These are phyloP conservation scores for Xenus cinereus DNA, from an alignment of 2,113 vertebrate genomes.

Conservation along the genomic window DNA sequence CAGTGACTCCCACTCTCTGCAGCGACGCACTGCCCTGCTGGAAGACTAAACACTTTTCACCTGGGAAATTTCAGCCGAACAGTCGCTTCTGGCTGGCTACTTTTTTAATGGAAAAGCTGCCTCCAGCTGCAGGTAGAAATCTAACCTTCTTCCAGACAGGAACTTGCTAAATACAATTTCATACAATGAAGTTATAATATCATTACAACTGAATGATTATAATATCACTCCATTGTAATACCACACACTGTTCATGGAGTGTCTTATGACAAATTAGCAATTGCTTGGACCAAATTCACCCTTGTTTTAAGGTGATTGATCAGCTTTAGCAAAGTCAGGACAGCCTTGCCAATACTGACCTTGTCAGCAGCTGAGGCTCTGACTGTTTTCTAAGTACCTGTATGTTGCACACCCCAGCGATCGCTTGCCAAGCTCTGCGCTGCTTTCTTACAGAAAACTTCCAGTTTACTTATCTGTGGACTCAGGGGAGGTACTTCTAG, in stretches of 20 bases:
- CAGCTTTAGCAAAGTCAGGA: neutral
- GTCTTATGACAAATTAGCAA: neutral
- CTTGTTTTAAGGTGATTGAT: neutral
- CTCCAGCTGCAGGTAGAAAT: neutral
- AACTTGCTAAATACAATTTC: neutral
- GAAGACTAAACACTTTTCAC: neutral
- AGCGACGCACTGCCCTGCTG: neutral
- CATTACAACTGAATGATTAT: neutral
- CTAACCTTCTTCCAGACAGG: neutral
- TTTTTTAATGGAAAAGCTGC: neutral
- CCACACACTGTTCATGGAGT: neutral
- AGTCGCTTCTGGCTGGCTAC: neutral
- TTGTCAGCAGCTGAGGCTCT: neutral
- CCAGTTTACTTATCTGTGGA: no score
- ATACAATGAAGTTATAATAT: neutral
- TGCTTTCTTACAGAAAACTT: neutral
- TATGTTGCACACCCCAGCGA: accelerated
- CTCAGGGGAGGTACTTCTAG: neutral
- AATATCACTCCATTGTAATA: neutral
- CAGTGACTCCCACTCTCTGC: neutral
- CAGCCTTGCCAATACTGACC: neutral
- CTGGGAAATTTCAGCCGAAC: neutral
- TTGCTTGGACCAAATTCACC: neutral
- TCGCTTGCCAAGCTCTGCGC: neutral
- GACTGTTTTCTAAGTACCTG: neutral